phyloP scores from a whole-genome alignment of 2,888 invertebrate species.

The Nomada hirtipes region DNA sequence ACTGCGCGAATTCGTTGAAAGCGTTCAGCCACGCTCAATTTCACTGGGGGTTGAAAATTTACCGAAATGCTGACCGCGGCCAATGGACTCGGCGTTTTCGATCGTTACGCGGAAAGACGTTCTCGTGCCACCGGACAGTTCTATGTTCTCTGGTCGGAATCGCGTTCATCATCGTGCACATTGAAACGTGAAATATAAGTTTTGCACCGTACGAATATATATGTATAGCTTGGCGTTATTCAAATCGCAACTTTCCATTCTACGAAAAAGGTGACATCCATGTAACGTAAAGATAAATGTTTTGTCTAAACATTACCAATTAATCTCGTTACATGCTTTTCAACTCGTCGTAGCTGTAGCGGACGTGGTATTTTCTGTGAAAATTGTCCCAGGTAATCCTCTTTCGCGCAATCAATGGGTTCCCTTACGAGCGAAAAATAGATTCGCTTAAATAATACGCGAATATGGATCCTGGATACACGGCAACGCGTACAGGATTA shows the following conservation, averaged over 20 bases:
- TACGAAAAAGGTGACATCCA: background rate
- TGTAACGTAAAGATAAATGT: background rate
- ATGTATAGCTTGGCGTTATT: background rate
- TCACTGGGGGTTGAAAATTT: constrained; percentile 37
- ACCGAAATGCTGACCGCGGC: constrained; percentile 20
- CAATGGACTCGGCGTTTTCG: constrained; percentile 22
- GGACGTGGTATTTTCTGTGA: too few species aligned
- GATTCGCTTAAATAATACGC: too few species aligned
- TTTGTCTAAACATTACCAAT: too few species aligned
- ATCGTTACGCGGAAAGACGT: constrained; percentile 15
- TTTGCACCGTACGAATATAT: background rate
- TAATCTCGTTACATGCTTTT: too few species aligned
- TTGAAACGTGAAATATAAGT: background rate
- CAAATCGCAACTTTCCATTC: background rate
- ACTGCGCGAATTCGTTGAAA: constrained; percentile 44
- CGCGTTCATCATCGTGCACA: background rate
- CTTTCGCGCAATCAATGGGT: too few species aligned
- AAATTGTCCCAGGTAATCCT: too few species aligned
- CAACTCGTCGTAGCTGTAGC: too few species aligned
- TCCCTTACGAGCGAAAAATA: too few species aligned
- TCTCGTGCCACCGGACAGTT: background rate
- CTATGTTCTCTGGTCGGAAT: background rate
- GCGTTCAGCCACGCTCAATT: constrained; percentile 49
- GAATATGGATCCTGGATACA: too few species aligned
- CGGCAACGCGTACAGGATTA: too few species aligned